These are phyloP conservation scores for Muscina levida DNA, from an alignment of 2,888 invertebrate species.

Conservation along the genomic window DNA sequence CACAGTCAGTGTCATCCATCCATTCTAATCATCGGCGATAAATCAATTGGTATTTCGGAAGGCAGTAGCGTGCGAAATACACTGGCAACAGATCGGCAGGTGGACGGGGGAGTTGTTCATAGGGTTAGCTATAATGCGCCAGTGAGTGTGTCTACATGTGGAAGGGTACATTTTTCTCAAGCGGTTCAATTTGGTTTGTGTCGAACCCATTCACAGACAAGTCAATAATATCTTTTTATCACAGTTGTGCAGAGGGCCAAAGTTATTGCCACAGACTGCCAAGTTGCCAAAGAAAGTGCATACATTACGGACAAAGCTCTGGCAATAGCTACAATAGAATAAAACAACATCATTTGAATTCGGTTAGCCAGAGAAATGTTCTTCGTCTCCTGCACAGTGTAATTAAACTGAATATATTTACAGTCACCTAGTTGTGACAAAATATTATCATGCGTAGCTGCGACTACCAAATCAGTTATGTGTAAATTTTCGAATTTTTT, in stretches of 20 bases:
- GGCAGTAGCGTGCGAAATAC: conserved; percentile 48
- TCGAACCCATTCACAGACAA: conserved; percentile 63
- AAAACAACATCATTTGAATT: conserved; percentile 55
- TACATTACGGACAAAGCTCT: conserved; percentile 43
- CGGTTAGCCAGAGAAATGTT: conserved; percentile 27
- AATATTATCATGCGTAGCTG: too few relatives aligned
- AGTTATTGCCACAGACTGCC: conserved; percentile 63
- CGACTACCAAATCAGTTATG: too few relatives aligned
- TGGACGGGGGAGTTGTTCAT: not conserved
- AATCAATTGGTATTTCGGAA: conserved; percentile 75
- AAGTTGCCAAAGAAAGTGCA: conserved; percentile 59
- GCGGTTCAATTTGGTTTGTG: conserved; percentile 62
- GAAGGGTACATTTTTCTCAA: conserved; percentile 37
- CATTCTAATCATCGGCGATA: conserved; percentile 68
- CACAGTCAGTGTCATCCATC: conserved; percentile 59
- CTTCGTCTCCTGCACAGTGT: conserved; percentile 32
- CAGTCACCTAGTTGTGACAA: too few relatives aligned
- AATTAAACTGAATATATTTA: too few relatives aligned
- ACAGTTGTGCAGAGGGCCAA: conserved; percentile 64
- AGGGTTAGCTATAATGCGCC: not conserved
- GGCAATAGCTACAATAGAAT: conserved; percentile 34
- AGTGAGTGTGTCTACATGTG: not conserved
- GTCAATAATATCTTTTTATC: conserved; percentile 64
- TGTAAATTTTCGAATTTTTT: too few relatives aligned
- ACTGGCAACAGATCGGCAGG: not conserved